A percentile compares a stretch with the other conserved stretches of the same genome.
Conservation (phyloP, 2,888 invertebrate species). For the Heteromurus nitidus region DNA sequence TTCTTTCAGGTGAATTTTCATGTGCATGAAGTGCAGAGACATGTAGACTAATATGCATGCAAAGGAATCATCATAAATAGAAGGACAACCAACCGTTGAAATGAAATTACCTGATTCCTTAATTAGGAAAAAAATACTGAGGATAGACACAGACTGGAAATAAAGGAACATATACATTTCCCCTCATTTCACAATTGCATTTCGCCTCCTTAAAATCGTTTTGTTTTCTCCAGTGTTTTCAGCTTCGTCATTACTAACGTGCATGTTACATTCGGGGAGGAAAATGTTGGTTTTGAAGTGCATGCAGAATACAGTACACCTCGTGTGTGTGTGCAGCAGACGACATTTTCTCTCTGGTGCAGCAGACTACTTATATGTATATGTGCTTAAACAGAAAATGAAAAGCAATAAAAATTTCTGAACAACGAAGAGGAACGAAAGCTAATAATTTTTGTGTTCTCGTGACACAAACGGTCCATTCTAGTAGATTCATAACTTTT, state of each 20-base stretch:
- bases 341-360: too few relatives aligned
- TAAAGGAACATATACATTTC: too few relatives aligned
- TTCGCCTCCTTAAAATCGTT: neutral
- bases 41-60: too few relatives aligned
- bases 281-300: too few relatives aligned
- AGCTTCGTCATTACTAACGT: too few relatives aligned
- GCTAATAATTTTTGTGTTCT: conserved; percentile 60
- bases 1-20: too few relatives aligned
- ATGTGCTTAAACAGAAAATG: conserved; percentile 32
- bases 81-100: neutral
- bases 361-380: too few relatives aligned
- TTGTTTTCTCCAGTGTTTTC: too few relatives aligned
- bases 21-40: neutral
- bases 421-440: conserved; percentile 58
- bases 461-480: conserved; percentile 64
- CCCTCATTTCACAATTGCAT: neutral
- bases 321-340: too few relatives aligned
- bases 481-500: conserved; percentile 38
- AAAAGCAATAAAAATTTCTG: conserved; percentile 54
- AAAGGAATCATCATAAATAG: conserved; percentile 9
- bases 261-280: too few relatives aligned
- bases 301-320: too few relatives aligned
- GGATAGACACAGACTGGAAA: neutral
- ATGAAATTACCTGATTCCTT: conserved; percentile 46
- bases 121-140: conserved; percentile 39